Conservation (phyloP, 2,888 invertebrate species). For the Parnassius apollo region DNA sequence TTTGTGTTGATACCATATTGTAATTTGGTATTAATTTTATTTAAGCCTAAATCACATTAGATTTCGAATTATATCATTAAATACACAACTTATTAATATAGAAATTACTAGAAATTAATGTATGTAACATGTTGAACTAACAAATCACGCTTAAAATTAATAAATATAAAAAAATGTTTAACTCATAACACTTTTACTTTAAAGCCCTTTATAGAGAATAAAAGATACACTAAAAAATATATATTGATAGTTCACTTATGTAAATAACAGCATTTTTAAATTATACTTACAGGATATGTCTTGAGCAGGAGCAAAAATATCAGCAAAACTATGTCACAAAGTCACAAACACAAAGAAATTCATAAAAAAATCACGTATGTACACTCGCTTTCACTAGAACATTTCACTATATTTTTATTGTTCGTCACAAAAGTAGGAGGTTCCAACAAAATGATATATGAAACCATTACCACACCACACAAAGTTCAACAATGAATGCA, state of each 20-base stretch:
- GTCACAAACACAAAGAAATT: conserved; percentile 27
- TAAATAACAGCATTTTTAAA: neutral
- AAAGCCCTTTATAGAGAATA: too few relatives aligned
- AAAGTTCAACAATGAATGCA: conserved; percentile 26
- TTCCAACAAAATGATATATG: conserved; percentile 28
- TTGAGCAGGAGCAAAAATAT: conserved; percentile 16
- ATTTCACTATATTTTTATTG: conserved; percentile 30
- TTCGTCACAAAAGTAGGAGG: conserved; percentile 32
- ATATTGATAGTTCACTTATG: neutral
- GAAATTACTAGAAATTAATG: too few relatives aligned
- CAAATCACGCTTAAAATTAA: too few relatives aligned
- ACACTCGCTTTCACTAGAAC: conserved; percentile 32
- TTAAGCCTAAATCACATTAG: too few relatives aligned
- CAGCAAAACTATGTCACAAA: conserved; percentile 27
- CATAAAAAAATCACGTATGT: conserved; percentile 30
- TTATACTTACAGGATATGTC: conserved; percentile 26
- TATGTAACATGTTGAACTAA: too few relatives aligned
- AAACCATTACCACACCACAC: conserved; percentile 23
- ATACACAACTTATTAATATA: too few relatives aligned
- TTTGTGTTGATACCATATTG: too few relatives aligned
- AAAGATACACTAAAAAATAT: neutral
- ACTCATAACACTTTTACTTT: too few relatives aligned
- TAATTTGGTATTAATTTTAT: too few relatives aligned
- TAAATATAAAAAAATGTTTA: too few relatives aligned
- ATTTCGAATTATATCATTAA: too few relatives aligned